A percentile compares a stretch with the other conserved stretches of the same genome.
phyloP scores from a whole-genome alignment of 1,140 invertebrate genomes.

The Acromyrmex heyeri region DNA sequence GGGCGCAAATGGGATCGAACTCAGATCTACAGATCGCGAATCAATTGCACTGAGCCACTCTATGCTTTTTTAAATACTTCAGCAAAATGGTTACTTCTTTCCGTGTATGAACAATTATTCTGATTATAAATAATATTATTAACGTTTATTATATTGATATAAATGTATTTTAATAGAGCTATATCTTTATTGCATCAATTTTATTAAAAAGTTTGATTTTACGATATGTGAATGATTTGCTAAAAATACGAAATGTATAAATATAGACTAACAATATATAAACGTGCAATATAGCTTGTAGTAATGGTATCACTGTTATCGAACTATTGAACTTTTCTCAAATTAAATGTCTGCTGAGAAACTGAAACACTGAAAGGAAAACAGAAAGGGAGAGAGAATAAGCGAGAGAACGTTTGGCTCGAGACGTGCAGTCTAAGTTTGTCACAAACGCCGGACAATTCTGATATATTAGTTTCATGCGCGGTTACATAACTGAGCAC shows the following conservation, averaged over 20 bases:
- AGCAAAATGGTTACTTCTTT: no score
- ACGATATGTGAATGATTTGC: not conserved
- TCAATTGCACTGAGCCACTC: no score
- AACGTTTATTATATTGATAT: not conserved
- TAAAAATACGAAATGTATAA: not conserved
- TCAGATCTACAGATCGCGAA: no score
- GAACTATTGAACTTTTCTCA: conserved; percentile 18
- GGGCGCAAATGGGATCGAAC: no score
- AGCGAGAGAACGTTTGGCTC: conserved; percentile 68
- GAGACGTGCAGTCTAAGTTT: conserved; percentile 78
- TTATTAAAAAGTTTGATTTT: not conserved
- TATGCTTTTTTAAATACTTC: no score
- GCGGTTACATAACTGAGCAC: conserved; percentile 80
- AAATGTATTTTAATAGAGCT: not conserved
- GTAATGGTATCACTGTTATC: not conserved
- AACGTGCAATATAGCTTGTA: not conserved
- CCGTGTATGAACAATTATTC: not conserved
- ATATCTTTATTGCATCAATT: not conserved
- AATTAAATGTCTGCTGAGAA: not conserved
- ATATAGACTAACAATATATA: no score
- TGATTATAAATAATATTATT: not conserved
- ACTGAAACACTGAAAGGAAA: conserved; percentile 19
- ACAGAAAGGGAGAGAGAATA: conserved; percentile 5
- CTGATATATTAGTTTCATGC: conserved; percentile 82
- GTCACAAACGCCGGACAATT: conserved; percentile 76